Evolutionary conservation across 1,140 invertebrate species (phyloP), one percentile per base, ranked within the genome.

Genomic region (Drosophila repleta): DNA sequence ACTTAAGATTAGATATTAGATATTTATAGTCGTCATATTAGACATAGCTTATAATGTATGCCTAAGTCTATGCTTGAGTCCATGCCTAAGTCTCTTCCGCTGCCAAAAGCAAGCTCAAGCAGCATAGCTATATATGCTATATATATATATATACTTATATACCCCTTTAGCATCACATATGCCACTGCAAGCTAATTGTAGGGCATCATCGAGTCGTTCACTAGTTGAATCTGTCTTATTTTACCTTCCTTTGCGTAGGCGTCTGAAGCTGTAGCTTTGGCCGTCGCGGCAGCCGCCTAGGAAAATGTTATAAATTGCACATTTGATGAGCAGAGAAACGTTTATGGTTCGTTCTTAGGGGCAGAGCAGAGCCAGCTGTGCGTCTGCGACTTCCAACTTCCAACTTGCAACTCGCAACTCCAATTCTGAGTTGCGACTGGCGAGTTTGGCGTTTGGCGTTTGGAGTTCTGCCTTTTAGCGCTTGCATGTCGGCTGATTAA

Each of bases 401-500:
- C 11, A n/a, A 21, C 29, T 32, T 46, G 6, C 13, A 13, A 20
- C 29, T 32, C 21, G 6, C 13, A 10, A n/a, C 20, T 15, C 46
- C 4, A 32, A 32, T 15, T 51, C 24, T 4, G 43, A 66, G 51
- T 24, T 15, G 39, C 10, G 35, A 37, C 10, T 37, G 3, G 35
- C 32, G 13, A 15, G 37, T 39, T 15, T 3, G n/a, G 37, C n/a
- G 39, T 41, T 17, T 43, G 39, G 15, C 6, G n/a, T 43, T 43
- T 53, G 53, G 63, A 51, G 62, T 70, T 74, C 65, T 78, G 84
- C 73, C 84, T 88, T 88, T 89, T 88, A 88, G 84, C 85, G 82
- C 73, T 89, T 87, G 83, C 84, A 88, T 89, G 83, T 78, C 71
- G 75, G 83, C 79, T 90, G 85, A 90, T 90, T 90, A 90, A 90